These are phyloP conservation scores for Spatula clypeata DNA, from an alignment of 2,797 vertebrate species.

Conservation along the genomic window DNA sequence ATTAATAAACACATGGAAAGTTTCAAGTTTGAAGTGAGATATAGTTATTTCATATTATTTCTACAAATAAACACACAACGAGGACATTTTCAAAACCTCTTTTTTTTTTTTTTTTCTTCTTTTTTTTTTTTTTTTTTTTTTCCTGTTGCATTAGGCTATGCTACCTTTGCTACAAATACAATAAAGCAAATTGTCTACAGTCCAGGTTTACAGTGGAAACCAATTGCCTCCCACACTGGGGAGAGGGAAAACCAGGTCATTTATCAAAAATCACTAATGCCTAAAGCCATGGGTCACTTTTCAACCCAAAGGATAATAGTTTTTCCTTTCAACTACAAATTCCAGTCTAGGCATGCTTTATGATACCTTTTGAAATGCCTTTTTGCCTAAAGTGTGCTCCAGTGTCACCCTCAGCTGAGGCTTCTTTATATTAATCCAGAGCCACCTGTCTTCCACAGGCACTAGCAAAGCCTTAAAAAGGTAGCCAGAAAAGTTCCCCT, in stretches of 20 bases:
- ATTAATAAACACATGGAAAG: constrained; percentile 50
- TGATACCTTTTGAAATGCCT: constrained; percentile 45
- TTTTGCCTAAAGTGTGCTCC: constrained; percentile 48
- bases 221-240: neutral
- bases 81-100: neutral
- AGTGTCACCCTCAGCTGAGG: neutral
- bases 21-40: neutral
- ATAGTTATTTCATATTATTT: constrained; percentile 3
- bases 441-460: constrained; percentile 4
- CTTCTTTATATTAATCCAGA: neutral
- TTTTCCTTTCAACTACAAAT: constrained; percentile 68
- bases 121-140: neutral
- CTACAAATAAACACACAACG: neutral
- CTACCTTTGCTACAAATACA: neutral
- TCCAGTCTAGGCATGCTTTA: constrained; percentile 55
- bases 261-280: constrained; percentile 71
- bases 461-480: neutral
- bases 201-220: constrained; percentile 49
- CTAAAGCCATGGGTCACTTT: constrained; percentile 72
- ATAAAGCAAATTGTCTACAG: neutral
- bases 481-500: neutral
- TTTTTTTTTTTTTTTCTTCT: neutral
- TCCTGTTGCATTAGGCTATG: neutral
- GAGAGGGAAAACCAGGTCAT: constrained; percentile 21
- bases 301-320: constrained; percentile 66